Evolutionary conservation across 2,113 vertebrate genomes (phyloP).

Genomic region (Callocephalon fimbriatum): DNA sequence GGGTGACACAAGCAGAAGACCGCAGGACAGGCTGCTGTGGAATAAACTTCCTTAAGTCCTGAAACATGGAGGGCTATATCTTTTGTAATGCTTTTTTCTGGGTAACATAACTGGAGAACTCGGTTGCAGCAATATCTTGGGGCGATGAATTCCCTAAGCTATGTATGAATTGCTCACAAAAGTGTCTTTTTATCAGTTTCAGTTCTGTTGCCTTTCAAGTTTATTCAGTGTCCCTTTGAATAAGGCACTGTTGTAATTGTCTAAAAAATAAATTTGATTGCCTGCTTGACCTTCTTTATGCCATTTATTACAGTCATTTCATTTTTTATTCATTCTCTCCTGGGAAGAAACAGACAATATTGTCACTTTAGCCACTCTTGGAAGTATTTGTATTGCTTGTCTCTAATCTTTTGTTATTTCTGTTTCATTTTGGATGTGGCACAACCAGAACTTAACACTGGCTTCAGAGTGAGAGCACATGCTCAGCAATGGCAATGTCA

Average conservation of each 20-base stretch:
- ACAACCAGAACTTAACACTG: neutral
- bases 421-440: neutral
- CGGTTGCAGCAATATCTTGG: neutral
- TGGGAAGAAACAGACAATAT: neutral
- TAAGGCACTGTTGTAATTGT: conserved; percentile 39
- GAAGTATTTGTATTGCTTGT: neutral
- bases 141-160: conserved; percentile 5
- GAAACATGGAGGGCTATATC: rapidly evolving
- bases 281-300: conserved; percentile 54
- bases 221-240: conserved; percentile 46
- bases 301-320: neutral
- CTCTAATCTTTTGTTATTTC: neutral
- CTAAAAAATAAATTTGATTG: conserved; percentile 46
- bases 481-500: neutral
- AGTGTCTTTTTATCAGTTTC: conserved; percentile 43
- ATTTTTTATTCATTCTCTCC: conserved; percentile 19
- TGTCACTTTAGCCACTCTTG: neutral
- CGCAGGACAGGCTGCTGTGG: neutral
- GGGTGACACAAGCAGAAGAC: neutral
- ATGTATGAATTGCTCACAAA: neutral
- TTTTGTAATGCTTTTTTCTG: neutral
- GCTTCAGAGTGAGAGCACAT: neutral
- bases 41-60: neutral
- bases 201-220: conserved; percentile 52
- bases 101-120: neutral